phyloP scores from a whole-genome alignment of 2,797 vertebrate genomes.

The Phrynocephalus forsythii region DNA sequence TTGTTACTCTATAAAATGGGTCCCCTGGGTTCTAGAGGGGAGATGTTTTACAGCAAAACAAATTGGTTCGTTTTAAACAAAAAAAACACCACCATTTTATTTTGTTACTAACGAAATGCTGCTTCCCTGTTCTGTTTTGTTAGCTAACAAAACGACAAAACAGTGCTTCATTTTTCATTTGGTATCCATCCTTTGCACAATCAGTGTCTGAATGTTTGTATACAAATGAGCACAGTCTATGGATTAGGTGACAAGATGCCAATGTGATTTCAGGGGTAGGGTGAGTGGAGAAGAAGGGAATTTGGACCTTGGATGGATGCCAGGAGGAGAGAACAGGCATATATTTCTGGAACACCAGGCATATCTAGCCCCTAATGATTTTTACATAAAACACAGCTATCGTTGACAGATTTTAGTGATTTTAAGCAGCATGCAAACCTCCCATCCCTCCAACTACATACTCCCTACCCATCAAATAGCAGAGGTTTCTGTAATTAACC shows the following conservation, averaged over 20 bases:
- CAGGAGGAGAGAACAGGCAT: background rate
- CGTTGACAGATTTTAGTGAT: background rate
- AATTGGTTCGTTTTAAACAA: no score
- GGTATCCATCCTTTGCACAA: background rate
- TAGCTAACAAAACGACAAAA: no score
- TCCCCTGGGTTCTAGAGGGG: no score
- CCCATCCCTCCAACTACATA: conserved; percentile 40
- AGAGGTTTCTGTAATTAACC: conserved; percentile 26
- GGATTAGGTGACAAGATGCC: background rate
- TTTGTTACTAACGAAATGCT: no score
- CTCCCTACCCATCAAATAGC: conserved; percentile 48
- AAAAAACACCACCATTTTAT: no score
- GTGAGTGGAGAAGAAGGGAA: background rate
- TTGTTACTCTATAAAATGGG: no score
- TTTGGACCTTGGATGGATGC: no score
- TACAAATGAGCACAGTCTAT: background rate
- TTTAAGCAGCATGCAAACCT: conserved; percentile 60
- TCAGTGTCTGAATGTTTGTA: fast-evolving
- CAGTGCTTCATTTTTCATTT: no score
- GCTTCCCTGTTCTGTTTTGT: no score
- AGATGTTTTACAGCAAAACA: no score
- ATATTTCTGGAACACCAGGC: background rate
- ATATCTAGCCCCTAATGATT: background rate
- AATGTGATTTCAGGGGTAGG: background rate
- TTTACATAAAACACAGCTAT: conserved; percentile 1